Percentiles rank a stretch among this genome's conserved stretches.
These are phyloP conservation scores for Crocodylus rhombifer DNA, from an alignment of 2,797 vertebrate species.

Conservation along the genomic window DNA sequence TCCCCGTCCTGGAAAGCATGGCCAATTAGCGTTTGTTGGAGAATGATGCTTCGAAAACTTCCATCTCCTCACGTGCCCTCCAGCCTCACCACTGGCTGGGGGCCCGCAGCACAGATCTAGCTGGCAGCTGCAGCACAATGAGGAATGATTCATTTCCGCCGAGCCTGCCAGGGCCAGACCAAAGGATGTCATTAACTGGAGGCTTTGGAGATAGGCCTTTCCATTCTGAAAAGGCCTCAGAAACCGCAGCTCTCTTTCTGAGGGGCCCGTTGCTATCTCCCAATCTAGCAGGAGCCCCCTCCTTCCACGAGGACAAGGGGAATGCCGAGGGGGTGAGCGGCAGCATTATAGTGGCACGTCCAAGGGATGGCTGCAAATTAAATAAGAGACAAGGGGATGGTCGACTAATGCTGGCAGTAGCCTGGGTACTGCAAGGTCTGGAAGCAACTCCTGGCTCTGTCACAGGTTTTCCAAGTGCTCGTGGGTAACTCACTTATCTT, in stretches of 20 bases:
- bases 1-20: background rate
- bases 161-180: constrained; percentile 84
- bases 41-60: background rate
- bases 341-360: background rate
- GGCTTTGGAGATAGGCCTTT: constrained; percentile 78
- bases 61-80: background rate
- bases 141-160: constrained; percentile 89
- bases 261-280: constrained; percentile 33
- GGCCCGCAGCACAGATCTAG: constrained; percentile 84
- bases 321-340: background rate
- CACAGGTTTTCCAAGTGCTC: background rate
- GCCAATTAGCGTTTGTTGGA: background rate
- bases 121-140: constrained; percentile 85
- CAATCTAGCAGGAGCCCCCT: background rate
- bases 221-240: constrained; percentile 85
- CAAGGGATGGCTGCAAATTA: too few species aligned
- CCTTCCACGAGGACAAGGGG: background rate
- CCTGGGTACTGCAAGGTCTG: background rate
- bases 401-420: too few species aligned
- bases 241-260: constrained; percentile 85
- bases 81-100: constrained; percentile 75
- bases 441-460: fast-evolving
- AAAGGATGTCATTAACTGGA: constrained; percentile 85
- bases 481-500: background rate
- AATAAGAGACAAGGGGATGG: background rate